These are phyloP conservation scores for Platalea minor DNA, from an alignment of 2,797 vertebrate species.

Conservation along the genomic window DNA sequence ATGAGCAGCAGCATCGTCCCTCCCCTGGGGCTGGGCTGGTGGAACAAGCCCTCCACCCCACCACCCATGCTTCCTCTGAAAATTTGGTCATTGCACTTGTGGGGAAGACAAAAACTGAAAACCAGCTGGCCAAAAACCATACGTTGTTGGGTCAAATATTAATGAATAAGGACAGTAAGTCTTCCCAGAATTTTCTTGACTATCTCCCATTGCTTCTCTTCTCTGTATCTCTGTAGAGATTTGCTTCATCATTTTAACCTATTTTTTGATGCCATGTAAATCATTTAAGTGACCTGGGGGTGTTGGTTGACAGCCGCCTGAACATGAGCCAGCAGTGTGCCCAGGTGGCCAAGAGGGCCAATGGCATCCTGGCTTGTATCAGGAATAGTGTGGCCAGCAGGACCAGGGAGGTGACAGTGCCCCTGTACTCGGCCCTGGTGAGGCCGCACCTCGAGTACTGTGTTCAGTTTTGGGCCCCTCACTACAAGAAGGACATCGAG, in stretches of 20 bases:
- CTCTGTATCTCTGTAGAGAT: background rate
- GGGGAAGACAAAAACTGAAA: background rate
- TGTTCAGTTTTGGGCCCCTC: too few species aligned
- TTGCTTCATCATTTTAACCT: background rate
- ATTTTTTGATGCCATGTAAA: background rate
- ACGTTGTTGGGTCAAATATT: background rate
- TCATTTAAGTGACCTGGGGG: background rate
- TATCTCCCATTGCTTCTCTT: background rate
- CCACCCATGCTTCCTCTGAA: rapidly evolving
- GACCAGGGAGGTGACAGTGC: too few species aligned
- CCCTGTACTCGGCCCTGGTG: too few species aligned
- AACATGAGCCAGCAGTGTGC: too few species aligned
- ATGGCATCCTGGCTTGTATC: too few species aligned
- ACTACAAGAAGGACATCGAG: too few species aligned
- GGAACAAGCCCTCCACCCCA: background rate
- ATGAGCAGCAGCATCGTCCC: background rate
- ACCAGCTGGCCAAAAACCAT: background rate
- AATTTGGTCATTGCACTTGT: background rate
- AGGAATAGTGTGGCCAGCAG: too few species aligned
- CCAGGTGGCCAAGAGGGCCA: too few species aligned
- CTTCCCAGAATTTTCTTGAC: background rate
- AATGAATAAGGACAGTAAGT: background rate
- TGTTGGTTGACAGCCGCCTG: too few species aligned
- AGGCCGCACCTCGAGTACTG: too few species aligned
- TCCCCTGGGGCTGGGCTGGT: background rate